Base-by-base conservation (phyloP, 2,113 vertebrate genomes). In the Riparia riparia region DNA sequence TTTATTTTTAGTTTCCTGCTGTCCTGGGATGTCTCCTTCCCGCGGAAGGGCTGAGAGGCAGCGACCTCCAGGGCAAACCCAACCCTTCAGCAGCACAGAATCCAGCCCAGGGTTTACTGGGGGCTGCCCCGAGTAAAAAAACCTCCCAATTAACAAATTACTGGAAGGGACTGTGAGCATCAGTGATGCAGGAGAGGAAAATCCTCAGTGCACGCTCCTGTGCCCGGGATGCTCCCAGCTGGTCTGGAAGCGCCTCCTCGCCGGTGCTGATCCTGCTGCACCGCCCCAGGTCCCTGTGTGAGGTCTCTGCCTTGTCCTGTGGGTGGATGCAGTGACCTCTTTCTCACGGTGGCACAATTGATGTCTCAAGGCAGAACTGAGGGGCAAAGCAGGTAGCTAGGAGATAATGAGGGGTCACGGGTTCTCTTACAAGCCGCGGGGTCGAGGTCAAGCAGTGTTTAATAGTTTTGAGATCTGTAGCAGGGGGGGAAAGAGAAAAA, bases 131-230 rank as follows among this genome's bases (percentile, higher is more conserved):
- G 31, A 31, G 71, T 32, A 45, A 49, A 79, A 78, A 49, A 42
- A 41, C 49, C n/a, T 71, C 69, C 61, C 53, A 29, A 0, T 57
- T 61, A 68, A 49, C 29, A 70, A 76, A 80, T 72, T 22, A n/a
- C 29, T n/a, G 42, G 4, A 37, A 34, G 42, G 60, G n/a, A 5
- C 53, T 25, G 7, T 2, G 34, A 80, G 44, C 56, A 63, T 39
- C 37, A n/a, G 0, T 5, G 54, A 9, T 74, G 13, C 63, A 14
- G 58, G 54, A 61, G 50, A 65, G 32, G 20, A 31, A 15, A 76
- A 88, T 24, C 61, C 45, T 53, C 44, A 1, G 17, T 3, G 22
- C 16, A 12, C 4, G 12, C 24, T 58, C 16, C 6, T 0, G 1
- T 5, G 4, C 3, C n/a, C 26, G 10, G 60, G 58, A 13, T 64